These are phyloP conservation scores for Urocitellus parryii DNA, from an alignment of 2,113 vertebrate genomes.

Conservation along the genomic window DNA sequence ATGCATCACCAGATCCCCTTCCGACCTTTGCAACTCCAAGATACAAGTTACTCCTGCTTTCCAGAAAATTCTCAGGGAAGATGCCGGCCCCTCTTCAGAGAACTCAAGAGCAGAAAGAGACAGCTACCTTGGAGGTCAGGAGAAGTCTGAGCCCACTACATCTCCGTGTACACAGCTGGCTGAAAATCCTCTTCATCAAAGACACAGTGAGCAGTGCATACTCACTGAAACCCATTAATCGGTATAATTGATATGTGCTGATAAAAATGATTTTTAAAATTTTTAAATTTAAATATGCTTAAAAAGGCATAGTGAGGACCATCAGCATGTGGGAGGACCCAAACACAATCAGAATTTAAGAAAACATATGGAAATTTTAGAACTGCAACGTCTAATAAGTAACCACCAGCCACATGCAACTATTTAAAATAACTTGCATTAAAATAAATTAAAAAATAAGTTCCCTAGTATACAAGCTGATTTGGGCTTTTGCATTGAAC, in stretches of 20 bases:
- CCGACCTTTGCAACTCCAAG: background rate
- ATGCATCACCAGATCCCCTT: background rate
- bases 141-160: background rate
- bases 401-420: background rate
- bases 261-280: background rate
- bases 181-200: background rate
- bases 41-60: background rate
- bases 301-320: background rate
- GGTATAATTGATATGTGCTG: background rate
- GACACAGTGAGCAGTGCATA: background rate
- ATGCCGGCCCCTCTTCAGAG: background rate
- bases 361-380: slow-evolving; percentile 26
- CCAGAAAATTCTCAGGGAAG: background rate
- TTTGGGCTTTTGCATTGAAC: background rate
- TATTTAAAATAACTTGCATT: slow-evolving; percentile 45
- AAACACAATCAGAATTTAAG: slow-evolving; percentile 24
- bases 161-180: background rate
- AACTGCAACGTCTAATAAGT: background rate
- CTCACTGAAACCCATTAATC: background rate
- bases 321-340: background rate
- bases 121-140: background rate
- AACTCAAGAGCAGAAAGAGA: background rate
- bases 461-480: background rate
- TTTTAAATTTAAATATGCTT: background rate
- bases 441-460: slow-evolving; percentile 19